Evolutionary conservation across 2,888 invertebrate genomes (phyloP).

Genomic region (Pomacea canaliculata): DNA sequence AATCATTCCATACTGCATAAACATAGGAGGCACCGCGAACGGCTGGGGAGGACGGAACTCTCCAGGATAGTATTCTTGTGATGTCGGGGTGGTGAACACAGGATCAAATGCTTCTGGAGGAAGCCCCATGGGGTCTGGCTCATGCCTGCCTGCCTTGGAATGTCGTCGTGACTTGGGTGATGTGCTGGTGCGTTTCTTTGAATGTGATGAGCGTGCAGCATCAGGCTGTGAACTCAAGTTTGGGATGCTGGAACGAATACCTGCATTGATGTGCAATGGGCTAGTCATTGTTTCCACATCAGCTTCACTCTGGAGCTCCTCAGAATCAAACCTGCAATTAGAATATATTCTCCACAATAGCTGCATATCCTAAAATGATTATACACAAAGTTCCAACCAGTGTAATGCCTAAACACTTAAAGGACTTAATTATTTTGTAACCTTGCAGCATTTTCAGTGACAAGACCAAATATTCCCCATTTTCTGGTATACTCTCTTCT

Average conservation of each 20-base stretch:
- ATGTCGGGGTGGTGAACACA: constrained; percentile 46
- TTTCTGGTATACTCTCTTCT: no score
- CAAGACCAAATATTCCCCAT: neutral
- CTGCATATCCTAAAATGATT: no score
- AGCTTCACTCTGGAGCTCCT: constrained; percentile 27
- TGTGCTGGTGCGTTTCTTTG: constrained; percentile 40
- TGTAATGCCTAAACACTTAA: no score
- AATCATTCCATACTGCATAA: constrained; percentile 42
- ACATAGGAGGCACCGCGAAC: constrained; percentile 26
- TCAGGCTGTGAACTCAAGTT: constrained; percentile 21
- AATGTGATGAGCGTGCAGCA: constrained; percentile 27
- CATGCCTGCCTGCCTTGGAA: constrained; percentile 37
- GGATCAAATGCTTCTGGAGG: constrained; percentile 59
- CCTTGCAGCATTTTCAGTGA: no score
- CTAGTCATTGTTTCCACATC: constrained; percentile 34
- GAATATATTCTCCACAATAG: no score
- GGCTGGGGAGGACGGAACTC: constrained; percentile 30
- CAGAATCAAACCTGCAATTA: neutral
- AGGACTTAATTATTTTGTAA: no score
- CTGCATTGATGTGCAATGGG: constrained; percentile 34
- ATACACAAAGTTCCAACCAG: no score
- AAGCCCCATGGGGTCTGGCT: constrained; percentile 41
- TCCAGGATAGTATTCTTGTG: constrained; percentile 33
- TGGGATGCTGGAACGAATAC: constrained; percentile 30
- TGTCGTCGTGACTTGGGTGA: constrained; percentile 35